These are phyloP conservation scores for Morelia viridis DNA, from an alignment of 2,797 vertebrate species.

Conservation along the genomic window DNA sequence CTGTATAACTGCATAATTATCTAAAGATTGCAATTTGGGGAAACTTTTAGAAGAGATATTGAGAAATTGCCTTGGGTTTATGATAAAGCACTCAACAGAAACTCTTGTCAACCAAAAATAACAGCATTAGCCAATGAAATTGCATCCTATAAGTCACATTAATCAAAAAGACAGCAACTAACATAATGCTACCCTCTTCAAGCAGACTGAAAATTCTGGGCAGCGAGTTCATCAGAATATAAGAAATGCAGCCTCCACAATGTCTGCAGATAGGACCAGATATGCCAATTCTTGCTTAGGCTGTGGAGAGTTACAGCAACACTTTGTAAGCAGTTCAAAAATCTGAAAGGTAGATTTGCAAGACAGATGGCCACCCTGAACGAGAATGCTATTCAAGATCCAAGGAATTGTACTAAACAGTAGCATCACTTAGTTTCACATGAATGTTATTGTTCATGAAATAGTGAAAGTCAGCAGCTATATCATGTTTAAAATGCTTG, in stretches of 20 bases:
- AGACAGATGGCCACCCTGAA: not conserved
- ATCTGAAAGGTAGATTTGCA: not conserved
- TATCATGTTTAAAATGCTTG: not conserved
- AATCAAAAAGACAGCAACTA: not conserved
- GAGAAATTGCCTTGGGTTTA: not conserved
- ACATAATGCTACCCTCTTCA: rapidly evolving
- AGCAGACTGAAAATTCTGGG: not conserved
- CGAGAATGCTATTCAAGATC: not conserved
- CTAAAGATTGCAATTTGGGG: not conserved
- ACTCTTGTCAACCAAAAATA: not conserved
- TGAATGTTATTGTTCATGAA: not conserved
- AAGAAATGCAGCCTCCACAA: not conserved
- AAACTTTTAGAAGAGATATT: not conserved
- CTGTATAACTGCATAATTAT: not conserved
- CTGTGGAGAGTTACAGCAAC: not conserved
- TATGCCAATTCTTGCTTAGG: not conserved
- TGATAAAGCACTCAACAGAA: not conserved
- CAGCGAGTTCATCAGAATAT: not conserved
- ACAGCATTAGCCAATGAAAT: not conserved
- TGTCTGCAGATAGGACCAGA: not conserved
- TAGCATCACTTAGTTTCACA: not conserved
- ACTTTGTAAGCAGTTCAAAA: not conserved
- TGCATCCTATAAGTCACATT: not conserved
- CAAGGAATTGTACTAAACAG: not conserved
- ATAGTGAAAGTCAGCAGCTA: not conserved